These are phyloP conservation scores for Phrixothrix hirtus DNA, from an alignment of 2,888 invertebrate genomes.

Conservation along the genomic window DNA sequence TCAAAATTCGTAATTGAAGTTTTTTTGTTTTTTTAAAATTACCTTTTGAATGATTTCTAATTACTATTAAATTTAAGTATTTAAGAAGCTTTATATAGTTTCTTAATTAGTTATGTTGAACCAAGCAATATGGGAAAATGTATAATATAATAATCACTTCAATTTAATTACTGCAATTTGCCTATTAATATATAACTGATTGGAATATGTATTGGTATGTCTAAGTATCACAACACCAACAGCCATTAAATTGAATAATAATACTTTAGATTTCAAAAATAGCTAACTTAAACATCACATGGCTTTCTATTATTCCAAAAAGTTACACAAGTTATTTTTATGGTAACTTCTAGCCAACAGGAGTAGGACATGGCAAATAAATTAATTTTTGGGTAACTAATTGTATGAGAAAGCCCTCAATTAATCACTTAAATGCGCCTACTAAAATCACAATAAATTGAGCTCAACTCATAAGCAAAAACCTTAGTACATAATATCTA, in stretches of 20 bases:
- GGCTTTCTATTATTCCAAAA: conserved; percentile 1
- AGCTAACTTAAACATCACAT: conserved; percentile 12
- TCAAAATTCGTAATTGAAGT: too few relatives aligned
- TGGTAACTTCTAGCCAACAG: conserved; percentile 5
- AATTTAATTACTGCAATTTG: neutral
- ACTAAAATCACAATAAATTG: neutral
- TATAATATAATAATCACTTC: neutral
- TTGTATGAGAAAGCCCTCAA: neutral
- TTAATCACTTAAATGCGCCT: neutral
- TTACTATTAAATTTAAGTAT: too few relatives aligned
- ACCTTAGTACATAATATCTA: neutral
- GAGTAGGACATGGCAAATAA: conserved; percentile 5
- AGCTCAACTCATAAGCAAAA: neutral
- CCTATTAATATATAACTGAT: neutral
- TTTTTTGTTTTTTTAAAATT: too few relatives aligned
- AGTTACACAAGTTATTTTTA: conserved; percentile 8
- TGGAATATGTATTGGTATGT: conserved; percentile 16
- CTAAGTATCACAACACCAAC: conserved; percentile 23
- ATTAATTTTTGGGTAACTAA: conserved; percentile 9
- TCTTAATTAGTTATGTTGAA: too few relatives aligned
- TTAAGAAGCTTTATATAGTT: too few relatives aligned
- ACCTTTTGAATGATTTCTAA: too few relatives aligned
- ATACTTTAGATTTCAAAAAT: conserved; percentile 9
- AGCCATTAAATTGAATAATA: conserved; percentile 12
- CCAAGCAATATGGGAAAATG: neutral